A percentile compares a stretch with the other conserved stretches of the same genome.
Conservation (phyloP, 1,140 invertebrate genomes). For the Penaeus japonicus region DNA sequence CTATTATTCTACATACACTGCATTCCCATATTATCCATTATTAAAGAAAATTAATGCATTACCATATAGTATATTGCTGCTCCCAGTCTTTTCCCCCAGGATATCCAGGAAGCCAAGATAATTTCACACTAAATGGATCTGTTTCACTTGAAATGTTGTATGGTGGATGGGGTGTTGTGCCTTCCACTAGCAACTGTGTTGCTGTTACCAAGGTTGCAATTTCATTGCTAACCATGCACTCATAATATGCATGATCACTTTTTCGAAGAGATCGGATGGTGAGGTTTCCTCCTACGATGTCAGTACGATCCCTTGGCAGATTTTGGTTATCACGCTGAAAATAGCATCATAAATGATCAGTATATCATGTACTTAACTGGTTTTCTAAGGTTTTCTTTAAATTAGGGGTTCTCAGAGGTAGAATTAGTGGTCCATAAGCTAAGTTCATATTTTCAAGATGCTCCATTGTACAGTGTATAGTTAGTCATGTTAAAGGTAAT, state of each 20-base stretch:
- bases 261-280: constrained; percentile 87
- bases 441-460: no score
- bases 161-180: constrained; percentile 94
- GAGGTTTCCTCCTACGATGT: constrained; percentile 84
- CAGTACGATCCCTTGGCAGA: constrained; percentile 80
- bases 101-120: constrained; percentile 93
- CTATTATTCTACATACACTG: no score
- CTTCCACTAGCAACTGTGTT: constrained; percentile 92
- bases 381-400: no score
- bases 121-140: constrained; percentile 85
- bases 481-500: no score
- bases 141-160: constrained; percentile 88
- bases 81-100: constrained; percentile 93
- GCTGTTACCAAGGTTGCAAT: constrained; percentile 89
- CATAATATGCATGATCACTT: constrained; percentile 92
- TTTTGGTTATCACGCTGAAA: constrained; percentile 79
- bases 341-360: neutral
- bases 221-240: constrained; percentile 90
- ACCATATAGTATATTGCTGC: constrained; percentile 94
- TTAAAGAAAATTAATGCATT: constrained; percentile 57
- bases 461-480: no score
- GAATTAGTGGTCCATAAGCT: no score
- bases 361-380: no score
- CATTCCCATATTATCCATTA: no score
- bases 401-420: neutral